Base-by-base conservation (phyloP, 2,113 vertebrate genomes). In the Archocentrus centrarchus region DNA sequence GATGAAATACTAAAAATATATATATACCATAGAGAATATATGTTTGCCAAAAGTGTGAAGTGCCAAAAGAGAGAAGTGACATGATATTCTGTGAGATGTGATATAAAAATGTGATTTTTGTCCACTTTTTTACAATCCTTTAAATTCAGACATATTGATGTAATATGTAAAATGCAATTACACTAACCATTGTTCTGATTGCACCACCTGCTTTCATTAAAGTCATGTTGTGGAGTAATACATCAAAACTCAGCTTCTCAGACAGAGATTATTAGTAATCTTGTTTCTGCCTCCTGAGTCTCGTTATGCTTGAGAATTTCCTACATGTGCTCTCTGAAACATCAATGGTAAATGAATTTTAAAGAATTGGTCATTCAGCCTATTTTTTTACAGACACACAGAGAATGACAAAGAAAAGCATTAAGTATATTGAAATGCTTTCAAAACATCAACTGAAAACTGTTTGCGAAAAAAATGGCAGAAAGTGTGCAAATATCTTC, bases 181-280 rank as follows among this genome's bases (percentile, higher is more conserved):
- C 5, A 41, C 60, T 84, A 81, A 76, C 55, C 75, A 57, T 63
- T 66, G 59, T 47, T 88, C 60, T 59, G 76, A 75, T 75, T 86
- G 84, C 81, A 82, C 82, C 91, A 93, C 82, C 90, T 94, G 92
- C 62, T 80, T 81, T 88, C 82, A 86, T 86, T 37, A 78, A 60
- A 78, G 82, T 79, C 76, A 63, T 35, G 79, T 73, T 77, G 76
- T 53, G 32, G 59, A 41, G 84, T 55, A 59, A 93, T 92, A 89
- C 77, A 92, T 92, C 90, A 88, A 88, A 84, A 84, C 79, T 85
- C 76, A 47, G 68, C 79, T 55, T 85, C 88, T 79, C 78, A 83
- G 86, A 84, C 35, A 57, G 63, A 83, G 64, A 88, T 90, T 75
- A 91, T 77, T 47, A 63, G 60, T 77, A 77, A 85, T 81, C 79